Evolutionary conservation across 2,888 invertebrate genomes (phyloP).

Genomic region (Spodoptera picta): DNA sequence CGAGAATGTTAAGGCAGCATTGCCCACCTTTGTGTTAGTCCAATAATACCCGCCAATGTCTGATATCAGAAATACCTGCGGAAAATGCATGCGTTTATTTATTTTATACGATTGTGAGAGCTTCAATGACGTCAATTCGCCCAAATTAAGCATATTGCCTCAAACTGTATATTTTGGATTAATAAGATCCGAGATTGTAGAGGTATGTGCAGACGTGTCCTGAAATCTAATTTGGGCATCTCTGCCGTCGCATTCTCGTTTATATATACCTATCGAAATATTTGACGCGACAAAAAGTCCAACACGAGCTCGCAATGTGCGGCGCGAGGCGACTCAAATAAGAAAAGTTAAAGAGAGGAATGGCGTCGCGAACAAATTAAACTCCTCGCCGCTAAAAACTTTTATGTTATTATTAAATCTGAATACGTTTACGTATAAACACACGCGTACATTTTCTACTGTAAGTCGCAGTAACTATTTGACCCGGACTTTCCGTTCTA

Average conservation of each 20-base stretch:
- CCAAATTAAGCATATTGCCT: constrained; percentile 14
- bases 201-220: constrained; percentile 21
- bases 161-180: constrained; percentile 12
- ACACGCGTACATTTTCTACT: constrained; percentile 8
- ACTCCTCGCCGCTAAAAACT: constrained; percentile 29
- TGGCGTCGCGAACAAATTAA: constrained; percentile 34
- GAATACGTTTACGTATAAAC: constrained; percentile 24
- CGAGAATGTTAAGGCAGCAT: constrained; percentile 33
- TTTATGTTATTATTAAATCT: constrained; percentile 43
- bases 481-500: constrained; percentile 6
- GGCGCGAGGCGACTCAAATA: constrained; percentile 42
- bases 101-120: constrained; percentile 19
- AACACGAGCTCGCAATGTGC: constrained; percentile 27
- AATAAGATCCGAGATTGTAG: constrained; percentile 24
- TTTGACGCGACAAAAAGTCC: constrained; percentile 37
- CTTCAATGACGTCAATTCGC: constrained; percentile 16
- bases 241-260: constrained; percentile 41
- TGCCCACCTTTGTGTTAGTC: constrained; percentile 40
- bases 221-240: constrained; percentile 45
- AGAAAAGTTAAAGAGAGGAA: constrained; percentile 47
- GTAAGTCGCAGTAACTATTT: constrained; percentile 13
- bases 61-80: constrained; percentile 19
- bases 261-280: constrained; percentile 43
- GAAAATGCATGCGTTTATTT: constrained; percentile 25
- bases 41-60: constrained; percentile 32